These are phyloP conservation scores for Platyura marginata DNA, from an alignment of 1,140 invertebrate species.

Conservation along the genomic window DNA sequence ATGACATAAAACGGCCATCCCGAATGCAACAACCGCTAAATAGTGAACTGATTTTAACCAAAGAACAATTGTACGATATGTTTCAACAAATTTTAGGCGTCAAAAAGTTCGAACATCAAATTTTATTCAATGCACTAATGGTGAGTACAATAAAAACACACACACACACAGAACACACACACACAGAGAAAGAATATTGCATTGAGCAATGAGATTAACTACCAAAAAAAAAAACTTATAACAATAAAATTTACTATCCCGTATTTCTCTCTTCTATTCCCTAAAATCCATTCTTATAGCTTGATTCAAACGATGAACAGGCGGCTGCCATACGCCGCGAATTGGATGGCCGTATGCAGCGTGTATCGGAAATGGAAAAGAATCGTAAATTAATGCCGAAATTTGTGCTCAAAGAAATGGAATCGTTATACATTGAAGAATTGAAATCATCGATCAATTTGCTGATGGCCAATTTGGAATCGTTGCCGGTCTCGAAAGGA, in stretches of 20 bases:
- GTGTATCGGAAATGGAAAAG: constrained; percentile 95
- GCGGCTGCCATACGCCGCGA: constrained; percentile 97
- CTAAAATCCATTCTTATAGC: constrained; percentile 43
- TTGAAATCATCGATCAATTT: constrained; percentile 93
- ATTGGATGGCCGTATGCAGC: constrained; percentile 91
- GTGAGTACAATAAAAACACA: constrained; percentile 34
- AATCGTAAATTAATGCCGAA: constrained; percentile 96
- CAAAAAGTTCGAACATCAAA: constrained; percentile 99
- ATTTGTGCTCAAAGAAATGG: constrained; percentile 99
- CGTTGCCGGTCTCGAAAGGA: constrained; percentile 92
- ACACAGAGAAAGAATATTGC: too few relatives aligned
- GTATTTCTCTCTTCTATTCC: too few relatives aligned
- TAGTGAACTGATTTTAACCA: constrained; percentile 80
- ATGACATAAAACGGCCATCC: constrained; percentile 69
- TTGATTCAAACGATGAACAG: constrained; percentile 98
- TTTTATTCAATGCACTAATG: constrained; percentile 96
- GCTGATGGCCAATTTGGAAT: constrained; percentile 97
- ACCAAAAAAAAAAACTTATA: constrained; percentile 1
- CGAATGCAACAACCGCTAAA: constrained; percentile 76
- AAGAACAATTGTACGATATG: constrained; percentile 98
- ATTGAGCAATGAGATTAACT: too few relatives aligned
- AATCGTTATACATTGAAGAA: constrained; percentile 97
- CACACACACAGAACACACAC: too few relatives aligned
- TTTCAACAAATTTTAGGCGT: constrained; percentile 97
- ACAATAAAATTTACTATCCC: constrained; percentile 8